phyloP scores from a whole-genome alignment of 2,888 invertebrate genomes.

The Prenolepis imparis region DNA sequence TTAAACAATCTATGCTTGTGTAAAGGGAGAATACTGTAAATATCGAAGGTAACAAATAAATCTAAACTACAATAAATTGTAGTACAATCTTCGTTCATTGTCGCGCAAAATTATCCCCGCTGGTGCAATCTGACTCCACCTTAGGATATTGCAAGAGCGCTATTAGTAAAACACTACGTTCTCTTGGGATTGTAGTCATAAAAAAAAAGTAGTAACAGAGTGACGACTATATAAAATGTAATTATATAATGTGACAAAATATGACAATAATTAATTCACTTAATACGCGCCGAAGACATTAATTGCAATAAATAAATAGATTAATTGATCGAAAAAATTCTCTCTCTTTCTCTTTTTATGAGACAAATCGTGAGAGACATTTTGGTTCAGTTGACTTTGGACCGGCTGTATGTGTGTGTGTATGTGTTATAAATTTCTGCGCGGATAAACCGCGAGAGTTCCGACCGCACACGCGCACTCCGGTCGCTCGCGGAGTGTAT shows the following conservation, averaged over 20 bases:
- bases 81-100: slow-evolving; percentile 39
- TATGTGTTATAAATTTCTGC: slow-evolving; percentile 36
- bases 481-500: slow-evolving; percentile 63
- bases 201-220: slow-evolving; percentile 20
- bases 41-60: neutral
- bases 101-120: slow-evolving; percentile 29
- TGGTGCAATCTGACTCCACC: slow-evolving; percentile 40
- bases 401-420: neutral
- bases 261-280: neutral
- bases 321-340: neutral
- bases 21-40: slow-evolving; percentile 11
- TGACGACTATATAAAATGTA: neutral
- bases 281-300: neutral
- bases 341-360: neutral
- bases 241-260: slow-evolving; percentile 24
- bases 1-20: neutral
- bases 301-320: neutral
- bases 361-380: neutral
- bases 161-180: slow-evolving; percentile 41
- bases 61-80: slow-evolving; percentile 31
- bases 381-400: slow-evolving; percentile 18
- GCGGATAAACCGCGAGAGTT: slow-evolving; percentile 62
- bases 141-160: slow-evolving; percentile 42
- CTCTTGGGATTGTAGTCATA: slow-evolving; percentile 14
- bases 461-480: slow-evolving; percentile 63